A percentile compares a stretch with the other conserved stretches of the same genome.
Conservation (phyloP, 2,113 vertebrate species). For the Pygoscelis antarcticus region DNA sequence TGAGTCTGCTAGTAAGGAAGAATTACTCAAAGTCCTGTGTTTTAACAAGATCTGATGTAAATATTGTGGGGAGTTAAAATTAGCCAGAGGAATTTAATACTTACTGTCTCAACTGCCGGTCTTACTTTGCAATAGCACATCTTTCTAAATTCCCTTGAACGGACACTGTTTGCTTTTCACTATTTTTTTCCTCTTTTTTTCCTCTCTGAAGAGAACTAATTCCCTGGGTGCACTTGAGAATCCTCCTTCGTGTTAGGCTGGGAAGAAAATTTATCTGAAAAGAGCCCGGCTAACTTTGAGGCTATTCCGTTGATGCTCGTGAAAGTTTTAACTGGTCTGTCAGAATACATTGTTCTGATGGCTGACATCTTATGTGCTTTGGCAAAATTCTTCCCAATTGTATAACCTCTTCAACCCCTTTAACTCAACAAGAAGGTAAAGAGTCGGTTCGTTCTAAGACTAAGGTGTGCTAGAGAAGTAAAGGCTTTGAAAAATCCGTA, state of each 20-base stretch:
- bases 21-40: neutral
- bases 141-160: neutral
- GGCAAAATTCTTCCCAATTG: neutral
- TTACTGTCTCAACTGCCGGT: neutral
- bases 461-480: neutral
- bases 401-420: neutral
- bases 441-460: neutral
- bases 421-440: neutral
- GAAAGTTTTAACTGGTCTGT: neutral
- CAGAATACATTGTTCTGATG: neutral
- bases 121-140: neutral
- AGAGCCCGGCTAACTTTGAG: neutral
- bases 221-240: neutral
- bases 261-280: neutral
- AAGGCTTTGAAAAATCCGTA: neutral
- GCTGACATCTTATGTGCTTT: neutral
- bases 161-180: neutral
- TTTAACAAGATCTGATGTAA: neutral
- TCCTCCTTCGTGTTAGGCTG: neutral
- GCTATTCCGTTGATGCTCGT: accelerated
- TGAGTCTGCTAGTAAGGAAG: neutral
- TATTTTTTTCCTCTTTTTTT: neutral
- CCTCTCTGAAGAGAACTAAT: neutral
- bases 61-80: neutral
- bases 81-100: neutral